Evolutionary conservation across 2,797 vertebrate genomes (phyloP).

Genomic region (Danio jaintianensis): DNA sequence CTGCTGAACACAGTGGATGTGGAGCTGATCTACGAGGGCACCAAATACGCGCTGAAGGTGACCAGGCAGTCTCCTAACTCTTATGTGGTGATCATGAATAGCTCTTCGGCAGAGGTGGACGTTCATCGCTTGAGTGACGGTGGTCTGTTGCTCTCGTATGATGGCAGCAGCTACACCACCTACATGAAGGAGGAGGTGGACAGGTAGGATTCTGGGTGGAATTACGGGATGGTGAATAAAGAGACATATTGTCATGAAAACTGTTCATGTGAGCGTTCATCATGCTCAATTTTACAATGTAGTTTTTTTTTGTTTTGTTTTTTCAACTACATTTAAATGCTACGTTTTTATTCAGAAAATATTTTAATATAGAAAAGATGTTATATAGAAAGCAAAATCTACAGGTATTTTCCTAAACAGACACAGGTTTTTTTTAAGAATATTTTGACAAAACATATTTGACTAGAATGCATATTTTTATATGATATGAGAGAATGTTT

Average conservation of each 20-base stretch:
- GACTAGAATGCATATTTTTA: too few relatives aligned
- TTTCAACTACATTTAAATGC: background rate
- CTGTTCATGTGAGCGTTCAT: background rate
- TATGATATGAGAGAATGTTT: too few relatives aligned
- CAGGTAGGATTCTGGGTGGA: conserved; percentile 76
- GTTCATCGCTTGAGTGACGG: conserved; percentile 96
- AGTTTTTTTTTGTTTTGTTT: too few relatives aligned
- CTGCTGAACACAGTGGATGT: conserved; percentile 94
- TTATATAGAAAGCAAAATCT: too few relatives aligned
- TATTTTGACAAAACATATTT: too few relatives aligned
- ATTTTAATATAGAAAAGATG: too few relatives aligned
- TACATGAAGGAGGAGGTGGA: conserved; percentile 99
- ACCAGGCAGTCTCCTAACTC: conserved; percentile 97
- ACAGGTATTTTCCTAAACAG: too few relatives aligned
- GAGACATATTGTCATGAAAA: background rate
- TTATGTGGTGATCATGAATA: conserved; percentile 97
- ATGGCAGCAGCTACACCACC: conserved; percentile 97
- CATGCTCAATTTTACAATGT: background rate
- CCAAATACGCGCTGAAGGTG: conserved; percentile 93
- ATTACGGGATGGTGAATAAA: background rate
- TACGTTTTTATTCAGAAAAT: too few relatives aligned
- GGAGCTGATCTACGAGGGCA: conserved; percentile 95
- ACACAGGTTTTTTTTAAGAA: too few relatives aligned
- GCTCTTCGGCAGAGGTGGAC: conserved; percentile 90
- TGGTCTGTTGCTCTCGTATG: conserved; percentile 93